Base-by-base conservation (phyloP, 2,888 invertebrate species). In the Brachypalpus laphriformis region DNA sequence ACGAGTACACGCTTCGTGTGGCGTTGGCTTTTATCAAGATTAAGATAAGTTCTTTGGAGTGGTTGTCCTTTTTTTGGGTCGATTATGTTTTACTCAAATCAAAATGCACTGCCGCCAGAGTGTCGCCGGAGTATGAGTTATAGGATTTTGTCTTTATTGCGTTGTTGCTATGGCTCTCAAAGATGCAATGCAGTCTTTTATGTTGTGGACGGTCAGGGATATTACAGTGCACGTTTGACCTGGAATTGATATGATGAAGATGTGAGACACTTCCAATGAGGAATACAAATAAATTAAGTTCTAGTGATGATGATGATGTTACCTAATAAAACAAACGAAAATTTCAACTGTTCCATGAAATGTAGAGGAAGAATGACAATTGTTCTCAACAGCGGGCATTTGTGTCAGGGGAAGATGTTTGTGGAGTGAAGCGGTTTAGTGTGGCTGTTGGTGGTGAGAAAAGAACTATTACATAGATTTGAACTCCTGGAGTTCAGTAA, bases 11-110 rank as follows among this genome's bases (percentile, higher is more conserved):
- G 61, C 16, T 66, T 68, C 37, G 42, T 54, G 37, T 37, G 45
- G 68, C 45, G 70, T 49, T 57, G 56, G 25, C 45, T 75, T 75
- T 81, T 75, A 61, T 70, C 49, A 16, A 42, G 49, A 71, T 75
- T 68, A 63, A 20, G 34, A 8, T 22, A 20, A 45, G 25, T 56
- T 51, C 14, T 28, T 20, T 31, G 25, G 9, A 40, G 11, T 51
- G 31, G 34, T n/a, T 34, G 6, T 61, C 14, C 11, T 18, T 37
- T 8, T 14, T 18, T 22, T 57, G 47, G 63, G 37, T 51, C 8
- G 20, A 8, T 18, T 22, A 40, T 20, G 51, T 9, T 25, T 3
- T 56, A 28, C 28, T 31, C 14, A 40, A n/a, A 9, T 9, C n/a
- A 9, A 51, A 68, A 54, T 74, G 18, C 42, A 57, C 6, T 16